phyloP scores from a whole-genome alignment of 2,797 vertebrate genomes.

The Hippocampus kuda region DNA sequence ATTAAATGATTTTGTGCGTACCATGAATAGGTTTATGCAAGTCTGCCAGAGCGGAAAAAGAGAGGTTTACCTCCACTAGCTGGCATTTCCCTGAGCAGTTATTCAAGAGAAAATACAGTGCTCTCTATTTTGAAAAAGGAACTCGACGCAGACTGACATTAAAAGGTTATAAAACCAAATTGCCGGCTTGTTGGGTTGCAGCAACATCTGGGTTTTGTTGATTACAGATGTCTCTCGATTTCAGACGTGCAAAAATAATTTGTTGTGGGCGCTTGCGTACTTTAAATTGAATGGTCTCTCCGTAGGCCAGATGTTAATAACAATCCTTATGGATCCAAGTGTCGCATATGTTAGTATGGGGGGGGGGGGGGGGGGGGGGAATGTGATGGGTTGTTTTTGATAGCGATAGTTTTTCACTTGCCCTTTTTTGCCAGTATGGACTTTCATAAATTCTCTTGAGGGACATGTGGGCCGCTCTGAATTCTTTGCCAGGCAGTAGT shows the following conservation, averaged over 20 bases:
- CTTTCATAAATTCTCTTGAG: neutral
- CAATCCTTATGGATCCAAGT: neutral
- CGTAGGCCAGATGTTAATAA: neutral
- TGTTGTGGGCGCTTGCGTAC: neutral
- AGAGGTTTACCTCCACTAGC: neutral
- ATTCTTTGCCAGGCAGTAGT: constrained; percentile 3
- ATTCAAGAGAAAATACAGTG: neutral
- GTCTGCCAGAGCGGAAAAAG: neutral
- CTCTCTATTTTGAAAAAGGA: neutral
- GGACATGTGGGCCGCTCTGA: constrained; percentile 12
- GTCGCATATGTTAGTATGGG: neutral
- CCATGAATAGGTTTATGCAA: neutral
- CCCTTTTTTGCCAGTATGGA: neutral
- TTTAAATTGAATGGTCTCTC: neutral
- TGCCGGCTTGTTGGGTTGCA: neutral
- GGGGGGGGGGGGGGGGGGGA: neutral
- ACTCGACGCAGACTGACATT: neutral
- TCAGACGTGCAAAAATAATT: neutral
- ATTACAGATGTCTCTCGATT: neutral
- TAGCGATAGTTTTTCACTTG: neutral
- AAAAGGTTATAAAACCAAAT: constrained; percentile 1
- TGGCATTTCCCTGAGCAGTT: constrained; percentile 3
- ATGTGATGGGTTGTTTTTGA: neutral
- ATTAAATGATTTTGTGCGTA: constrained; percentile 9
- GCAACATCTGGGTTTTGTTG: neutral